Percentiles rank a stretch among this genome's conserved stretches.
Conservation (phyloP, 2,797 vertebrate genomes). For the Oreochromis grahami region DNA sequence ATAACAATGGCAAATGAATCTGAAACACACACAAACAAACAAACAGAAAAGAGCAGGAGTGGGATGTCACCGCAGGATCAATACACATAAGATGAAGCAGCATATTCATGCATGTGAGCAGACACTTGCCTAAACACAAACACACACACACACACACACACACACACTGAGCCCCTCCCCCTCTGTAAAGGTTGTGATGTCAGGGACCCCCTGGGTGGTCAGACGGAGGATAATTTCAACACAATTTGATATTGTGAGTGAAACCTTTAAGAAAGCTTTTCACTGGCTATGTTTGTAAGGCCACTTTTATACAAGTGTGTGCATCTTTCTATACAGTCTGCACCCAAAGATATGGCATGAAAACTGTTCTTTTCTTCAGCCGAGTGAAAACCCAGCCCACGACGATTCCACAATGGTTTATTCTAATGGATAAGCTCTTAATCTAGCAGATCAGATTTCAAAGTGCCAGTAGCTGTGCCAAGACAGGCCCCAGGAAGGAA, state of each 20-base stretch:
- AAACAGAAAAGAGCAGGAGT: conserved; percentile 8
- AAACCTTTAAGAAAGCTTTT: conserved; percentile 40
- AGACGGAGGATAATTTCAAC: conserved; percentile 75
- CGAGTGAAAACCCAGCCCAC: conserved; percentile 38
- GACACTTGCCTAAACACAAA: conserved; percentile 64
- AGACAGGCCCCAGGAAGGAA: conserved; percentile 67
- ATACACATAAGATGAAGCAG: conserved; percentile 61
- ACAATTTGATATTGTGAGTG: conserved; percentile 60
- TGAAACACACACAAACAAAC: conserved; percentile 46
- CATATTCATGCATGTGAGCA: conserved; percentile 70
- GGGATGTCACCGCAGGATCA: conserved; percentile 39
- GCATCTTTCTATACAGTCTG: not conserved
- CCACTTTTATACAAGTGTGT: conserved; percentile 13
- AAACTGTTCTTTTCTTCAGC: conserved; percentile 7
- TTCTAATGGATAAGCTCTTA: conserved; percentile 72
- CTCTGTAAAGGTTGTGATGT: conserved; percentile 71
- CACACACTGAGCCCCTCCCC: conserved; percentile 59
- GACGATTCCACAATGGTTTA: conserved; percentile 66
- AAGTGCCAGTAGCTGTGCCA: conserved; percentile 63
- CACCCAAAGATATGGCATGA: conserved; percentile 10
- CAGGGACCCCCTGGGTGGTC: conserved; percentile 77
- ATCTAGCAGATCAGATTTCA: conserved; percentile 73
- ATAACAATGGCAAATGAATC: conserved; percentile 45
- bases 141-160: conserved; percentile 53
- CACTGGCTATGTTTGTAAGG: not conserved